Evolutionary conservation across 2,113 vertebrate genomes (phyloP).

Genomic region (Trochalopteron elliotii): DNA sequence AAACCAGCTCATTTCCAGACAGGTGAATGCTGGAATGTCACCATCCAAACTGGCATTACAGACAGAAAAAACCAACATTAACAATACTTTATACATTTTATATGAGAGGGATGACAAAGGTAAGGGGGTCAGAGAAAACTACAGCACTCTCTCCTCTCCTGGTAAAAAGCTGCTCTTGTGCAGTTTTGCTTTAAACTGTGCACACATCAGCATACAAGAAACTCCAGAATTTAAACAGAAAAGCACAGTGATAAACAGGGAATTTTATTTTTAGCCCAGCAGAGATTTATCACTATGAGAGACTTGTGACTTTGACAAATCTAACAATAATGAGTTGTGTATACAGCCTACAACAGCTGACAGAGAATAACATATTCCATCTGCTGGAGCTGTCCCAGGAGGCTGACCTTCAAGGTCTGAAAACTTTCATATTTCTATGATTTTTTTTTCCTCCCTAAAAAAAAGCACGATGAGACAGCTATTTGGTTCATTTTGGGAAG

Average conservation of each 20-base stretch:
- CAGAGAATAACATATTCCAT: conserved; percentile 74
- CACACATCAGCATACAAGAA: not conserved
- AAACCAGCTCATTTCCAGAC: not conserved
- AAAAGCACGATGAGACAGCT: not conserved
- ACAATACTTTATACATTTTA: not conserved
- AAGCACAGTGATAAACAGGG: not conserved
- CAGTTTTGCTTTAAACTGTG: not conserved
- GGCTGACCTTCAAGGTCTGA: conserved; percentile 59
- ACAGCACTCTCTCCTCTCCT: not conserved
- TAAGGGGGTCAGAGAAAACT: not conserved
- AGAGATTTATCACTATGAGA: conserved; percentile 59
- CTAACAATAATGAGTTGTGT: conserved; percentile 71
- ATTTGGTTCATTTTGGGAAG: not conserved
- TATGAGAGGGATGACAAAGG: not conserved
- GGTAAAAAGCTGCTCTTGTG: not conserved
- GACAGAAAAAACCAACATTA: not conserved
- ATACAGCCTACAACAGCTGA: conserved; percentile 73
- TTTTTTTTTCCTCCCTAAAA: not conserved
- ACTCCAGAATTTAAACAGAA: not conserved
- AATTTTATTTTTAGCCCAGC: conserved; percentile 2
- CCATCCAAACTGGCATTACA: not conserved
- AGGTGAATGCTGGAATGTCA: not conserved
- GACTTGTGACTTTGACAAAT: conserved; percentile 65
- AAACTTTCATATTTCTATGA: not conserved
- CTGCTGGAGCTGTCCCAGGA: conserved; percentile 67